These are phyloP conservation scores for Numenius phaeopus DNA, from an alignment of 2,797 vertebrate genomes.

Conservation along the genomic window DNA sequence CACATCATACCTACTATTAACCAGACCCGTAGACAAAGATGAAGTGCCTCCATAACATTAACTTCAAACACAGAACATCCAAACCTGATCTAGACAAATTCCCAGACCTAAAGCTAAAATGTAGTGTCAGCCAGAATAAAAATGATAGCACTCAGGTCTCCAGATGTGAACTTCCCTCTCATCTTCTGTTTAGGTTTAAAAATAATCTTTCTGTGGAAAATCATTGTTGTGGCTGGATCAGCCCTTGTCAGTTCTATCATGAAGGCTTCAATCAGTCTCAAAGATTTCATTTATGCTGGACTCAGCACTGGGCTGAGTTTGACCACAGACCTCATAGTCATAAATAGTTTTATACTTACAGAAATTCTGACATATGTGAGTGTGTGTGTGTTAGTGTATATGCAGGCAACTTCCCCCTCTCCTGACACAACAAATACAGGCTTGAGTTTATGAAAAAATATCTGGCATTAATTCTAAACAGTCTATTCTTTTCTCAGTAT, in stretches of 20 bases:
- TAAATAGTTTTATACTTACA: not conserved
- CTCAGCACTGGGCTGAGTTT: not conserved
- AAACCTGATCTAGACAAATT: not conserved
- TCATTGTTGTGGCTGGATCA: not conserved
- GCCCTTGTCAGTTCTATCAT: not conserved
- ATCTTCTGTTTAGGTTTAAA: not conserved
- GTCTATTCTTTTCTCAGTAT: not conserved
- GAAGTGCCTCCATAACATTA: not conserved
- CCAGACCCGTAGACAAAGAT: not conserved
- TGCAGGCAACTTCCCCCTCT: not conserved
- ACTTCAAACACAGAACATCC: not conserved
- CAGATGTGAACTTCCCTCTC: not conserved
- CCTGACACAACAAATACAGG: not conserved
- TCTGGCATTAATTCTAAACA: not conserved
- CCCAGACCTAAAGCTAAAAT: not conserved
- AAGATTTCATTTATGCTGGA: not conserved
- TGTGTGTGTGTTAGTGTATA: not conserved
- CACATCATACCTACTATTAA: not conserved
- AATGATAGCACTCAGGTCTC: not conserved
- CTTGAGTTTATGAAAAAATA: not conserved
- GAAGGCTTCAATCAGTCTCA: not conserved
- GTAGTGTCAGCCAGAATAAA: not conserved
- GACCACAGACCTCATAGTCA: not conserved
- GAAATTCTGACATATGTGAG: not conserved
- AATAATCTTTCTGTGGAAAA: not conserved